These are phyloP conservation scores for Pemphigus obesinymphae DNA, from an alignment of 1,140 invertebrate species.

Conservation along the genomic window DNA sequence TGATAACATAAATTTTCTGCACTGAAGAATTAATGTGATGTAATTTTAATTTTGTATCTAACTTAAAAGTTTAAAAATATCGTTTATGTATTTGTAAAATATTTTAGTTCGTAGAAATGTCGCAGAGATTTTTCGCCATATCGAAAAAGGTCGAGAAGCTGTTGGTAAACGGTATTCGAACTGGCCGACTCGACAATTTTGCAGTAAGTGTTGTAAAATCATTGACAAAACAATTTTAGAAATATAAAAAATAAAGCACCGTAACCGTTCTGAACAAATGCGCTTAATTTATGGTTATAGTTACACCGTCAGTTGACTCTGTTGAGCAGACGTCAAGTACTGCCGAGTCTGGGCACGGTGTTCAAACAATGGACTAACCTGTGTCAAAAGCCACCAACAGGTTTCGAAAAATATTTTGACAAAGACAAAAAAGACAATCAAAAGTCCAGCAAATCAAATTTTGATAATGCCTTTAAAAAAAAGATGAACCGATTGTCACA, in stretches of 20 bases:
- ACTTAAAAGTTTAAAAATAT: too few relatives aligned
- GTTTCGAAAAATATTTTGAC: conserved; percentile 87
- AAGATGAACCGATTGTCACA: conserved; percentile 45
- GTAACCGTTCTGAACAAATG: neutral
- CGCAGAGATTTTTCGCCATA: conserved; percentile 50
- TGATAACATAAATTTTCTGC: too few relatives aligned
- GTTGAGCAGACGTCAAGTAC: conserved; percentile 26
- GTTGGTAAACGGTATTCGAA: conserved; percentile 42
- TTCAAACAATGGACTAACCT: conserved; percentile 57
- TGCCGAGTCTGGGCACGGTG: conserved; percentile 45
- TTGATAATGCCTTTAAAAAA: conserved; percentile 51
- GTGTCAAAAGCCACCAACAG: conserved; percentile 75
- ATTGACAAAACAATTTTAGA: neutral
- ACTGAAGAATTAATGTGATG: too few relatives aligned
- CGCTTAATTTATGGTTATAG: neutral
- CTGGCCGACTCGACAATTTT: conserved; percentile 42
- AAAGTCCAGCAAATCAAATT: conserved; percentile 43
- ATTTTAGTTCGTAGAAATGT: conserved; percentile 47
- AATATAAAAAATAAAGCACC: neutral
- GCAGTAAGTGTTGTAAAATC: conserved; percentile 28
- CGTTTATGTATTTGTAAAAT: too few relatives aligned
- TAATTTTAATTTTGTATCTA: too few relatives aligned
- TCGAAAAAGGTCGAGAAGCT: conserved; percentile 50
- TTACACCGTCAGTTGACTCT: neutral
- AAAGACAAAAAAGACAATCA: conserved; percentile 53